Conservation (phyloP, 2,797 vertebrate species). For the Sparidentex hasta region DNA sequence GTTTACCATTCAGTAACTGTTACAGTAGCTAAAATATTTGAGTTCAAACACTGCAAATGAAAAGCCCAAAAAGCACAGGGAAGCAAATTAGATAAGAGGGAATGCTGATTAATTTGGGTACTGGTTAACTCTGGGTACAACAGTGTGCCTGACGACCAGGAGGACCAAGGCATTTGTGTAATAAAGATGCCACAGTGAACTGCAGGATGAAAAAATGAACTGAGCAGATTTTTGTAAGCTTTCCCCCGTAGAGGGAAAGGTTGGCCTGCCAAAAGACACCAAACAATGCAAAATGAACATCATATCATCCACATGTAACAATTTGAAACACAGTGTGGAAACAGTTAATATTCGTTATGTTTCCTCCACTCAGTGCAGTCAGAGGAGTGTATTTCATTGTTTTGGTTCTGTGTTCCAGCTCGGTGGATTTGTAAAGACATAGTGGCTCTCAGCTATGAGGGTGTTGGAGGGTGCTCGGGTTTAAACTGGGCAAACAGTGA, state of each 20-base stretch:
- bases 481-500: not conserved
- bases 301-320: not conserved
- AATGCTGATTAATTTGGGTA: constrained; percentile 19
- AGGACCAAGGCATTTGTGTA: not conserved
- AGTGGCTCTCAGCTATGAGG: constrained; percentile 4
- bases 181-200: not conserved
- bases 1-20: not conserved
- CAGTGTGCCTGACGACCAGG: not conserved
- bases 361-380: not conserved
- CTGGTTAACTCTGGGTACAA: not conserved
- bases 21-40: not conserved
- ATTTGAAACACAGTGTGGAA: not conserved
- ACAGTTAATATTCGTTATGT: not conserved
- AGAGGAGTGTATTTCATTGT: not conserved
- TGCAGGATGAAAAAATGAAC: not conserved
- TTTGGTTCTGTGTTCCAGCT: constrained; percentile 1
- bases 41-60: not conserved
- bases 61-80: not conserved
- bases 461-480: not conserved
- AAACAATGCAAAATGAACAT: not conserved
- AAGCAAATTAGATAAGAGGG: not conserved
- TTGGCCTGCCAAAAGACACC: not conserved
- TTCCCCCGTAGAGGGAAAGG: not conserved
- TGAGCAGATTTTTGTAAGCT: not conserved
- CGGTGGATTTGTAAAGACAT: constrained; percentile 6